Conservation (phyloP, 2,888 invertebrate species). For the Drosophila lutescens region DNA sequence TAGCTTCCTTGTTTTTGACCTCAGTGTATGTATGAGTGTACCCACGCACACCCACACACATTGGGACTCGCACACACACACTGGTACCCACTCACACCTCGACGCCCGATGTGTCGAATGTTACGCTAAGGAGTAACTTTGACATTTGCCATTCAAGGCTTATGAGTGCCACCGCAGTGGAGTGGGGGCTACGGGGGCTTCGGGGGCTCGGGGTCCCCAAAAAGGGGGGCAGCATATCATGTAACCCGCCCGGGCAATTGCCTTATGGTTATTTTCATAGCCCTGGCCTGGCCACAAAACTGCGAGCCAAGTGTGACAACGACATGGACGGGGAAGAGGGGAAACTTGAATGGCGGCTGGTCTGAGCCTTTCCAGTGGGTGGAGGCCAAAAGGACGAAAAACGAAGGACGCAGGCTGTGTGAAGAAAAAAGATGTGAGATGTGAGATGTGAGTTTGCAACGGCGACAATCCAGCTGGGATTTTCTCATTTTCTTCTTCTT, state of each 20-base stretch:
- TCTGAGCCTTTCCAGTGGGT: neutral
- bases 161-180: constrained; percentile 70
- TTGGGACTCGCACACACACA: constrained; percentile 12
- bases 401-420: constrained; percentile 28
- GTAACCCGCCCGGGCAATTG: constrained; percentile 75
- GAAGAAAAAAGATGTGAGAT: constrained; percentile 10
- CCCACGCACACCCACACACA: constrained; percentile 22
- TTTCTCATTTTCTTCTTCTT: constrained; percentile 29
- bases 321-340: constrained; percentile 19
- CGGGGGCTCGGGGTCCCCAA: neutral
- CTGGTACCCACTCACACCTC: constrained; percentile 65
- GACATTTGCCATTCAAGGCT: constrained; percentile 80
- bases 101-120: constrained; percentile 79
- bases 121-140: constrained; percentile 81
- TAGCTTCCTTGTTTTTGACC: constrained; percentile 1
- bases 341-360: constrained; percentile 24
- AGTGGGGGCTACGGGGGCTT: too few species aligned
- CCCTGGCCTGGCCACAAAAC: constrained; percentile 77
- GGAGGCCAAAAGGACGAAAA: constrained; percentile 29
- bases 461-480: constrained; percentile 44
- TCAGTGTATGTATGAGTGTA: constrained; percentile 12
- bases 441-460: constrained; percentile 35
- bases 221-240: constrained; percentile 31
- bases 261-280: constrained; percentile 81
- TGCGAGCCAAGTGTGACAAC: constrained; percentile 72